Conservation (phyloP, 2,113 vertebrate genomes). For the Thalassoma bifasciatum region DNA sequence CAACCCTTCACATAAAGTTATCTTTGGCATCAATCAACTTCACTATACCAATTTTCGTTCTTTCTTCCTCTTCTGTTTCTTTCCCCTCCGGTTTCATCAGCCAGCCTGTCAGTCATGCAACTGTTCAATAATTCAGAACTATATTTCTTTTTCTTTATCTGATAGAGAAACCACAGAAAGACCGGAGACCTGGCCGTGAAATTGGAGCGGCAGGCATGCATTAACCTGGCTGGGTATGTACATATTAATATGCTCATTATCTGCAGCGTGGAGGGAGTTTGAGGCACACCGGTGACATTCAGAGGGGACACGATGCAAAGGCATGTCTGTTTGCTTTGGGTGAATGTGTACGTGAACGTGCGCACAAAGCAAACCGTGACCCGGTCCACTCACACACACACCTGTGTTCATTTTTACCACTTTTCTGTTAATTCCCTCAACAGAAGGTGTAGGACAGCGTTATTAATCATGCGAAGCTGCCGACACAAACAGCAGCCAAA, state of each 20-base stretch:
- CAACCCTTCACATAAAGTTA: conserved; percentile 56
- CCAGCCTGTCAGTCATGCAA: conserved; percentile 71
- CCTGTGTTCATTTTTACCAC: conserved; percentile 31
- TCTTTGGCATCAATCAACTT: conserved; percentile 58
- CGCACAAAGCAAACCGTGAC: conserved; percentile 26
- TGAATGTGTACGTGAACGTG: neutral
- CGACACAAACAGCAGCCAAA: conserved; percentile 39
- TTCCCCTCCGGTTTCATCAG: conserved; percentile 70
- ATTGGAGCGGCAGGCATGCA: conserved; percentile 64
- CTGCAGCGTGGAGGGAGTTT: conserved; percentile 20
- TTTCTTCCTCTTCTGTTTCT: conserved; percentile 58
- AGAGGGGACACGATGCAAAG: conserved; percentile 51
- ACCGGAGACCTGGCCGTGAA: conserved; percentile 66
- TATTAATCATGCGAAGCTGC: conserved; percentile 72
- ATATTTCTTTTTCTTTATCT: conserved; percentile 64
- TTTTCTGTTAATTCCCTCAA: conserved; percentile 66
- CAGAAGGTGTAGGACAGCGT: conserved; percentile 54
- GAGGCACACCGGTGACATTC: conserved; percentile 54
- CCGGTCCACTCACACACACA: conserved; percentile 33
- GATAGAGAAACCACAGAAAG: conserved; percentile 44
- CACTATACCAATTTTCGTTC: conserved; percentile 47
- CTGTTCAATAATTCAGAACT: conserved; percentile 76
- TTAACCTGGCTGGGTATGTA: conserved; percentile 70
- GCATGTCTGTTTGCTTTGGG: conserved; percentile 18
- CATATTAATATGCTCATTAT: conserved; percentile 78